Evolutionary conservation across 2,113 vertebrate genomes (phyloP), one percentile per base, ranked within the genome.

Genomic region (Podarcis cretensis): DNA sequence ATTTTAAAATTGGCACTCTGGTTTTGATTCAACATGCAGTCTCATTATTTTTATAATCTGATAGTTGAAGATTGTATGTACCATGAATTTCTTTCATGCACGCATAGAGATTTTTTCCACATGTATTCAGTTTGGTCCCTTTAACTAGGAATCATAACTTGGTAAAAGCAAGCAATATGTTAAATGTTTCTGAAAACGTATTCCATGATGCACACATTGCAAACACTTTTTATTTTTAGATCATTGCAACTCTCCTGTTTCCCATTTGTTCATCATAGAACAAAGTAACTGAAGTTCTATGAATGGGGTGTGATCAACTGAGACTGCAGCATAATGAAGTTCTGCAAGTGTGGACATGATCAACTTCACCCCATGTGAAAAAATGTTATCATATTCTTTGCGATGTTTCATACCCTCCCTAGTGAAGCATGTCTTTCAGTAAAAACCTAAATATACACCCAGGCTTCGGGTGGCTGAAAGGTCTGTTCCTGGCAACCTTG

Each of bases 131-230:
- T 93, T 94, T 92, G 71, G 80, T 94, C 93, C 57, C 25, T 57
- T 66, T 40, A 81, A 91, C 77, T 68, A 79, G 83, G 78, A 87
- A 84, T 90, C 76, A 48, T 65, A 89, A 89, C 89, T 40, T n/a
- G n/a, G 83, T 91, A 92, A 92, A n/a, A n/a, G n/a, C n/a, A n/a
- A n/a, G n/a, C n/a, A n/a, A n/a, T n/a, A n/a, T n/a, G 90, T 71
- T 91, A 94, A 94, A 92, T 90, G 89, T 90, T 93, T 91, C 85
- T 63, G 57, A 86, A 0, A 59, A 57, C 73, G 89, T 93, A 92
- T 65, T 78, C 25, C 69, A 79, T 89, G 76, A 13, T 92, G 20
- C 71, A 83, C 90, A 93, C 90, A 93, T 89, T 84, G 66, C 89
- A 85, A 71, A 80, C 91, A 65, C 37, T 89, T 90, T 90, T 89